Conservation (phyloP, 1,140 invertebrate genomes). For the Drosophila equinoxialis region DNA sequence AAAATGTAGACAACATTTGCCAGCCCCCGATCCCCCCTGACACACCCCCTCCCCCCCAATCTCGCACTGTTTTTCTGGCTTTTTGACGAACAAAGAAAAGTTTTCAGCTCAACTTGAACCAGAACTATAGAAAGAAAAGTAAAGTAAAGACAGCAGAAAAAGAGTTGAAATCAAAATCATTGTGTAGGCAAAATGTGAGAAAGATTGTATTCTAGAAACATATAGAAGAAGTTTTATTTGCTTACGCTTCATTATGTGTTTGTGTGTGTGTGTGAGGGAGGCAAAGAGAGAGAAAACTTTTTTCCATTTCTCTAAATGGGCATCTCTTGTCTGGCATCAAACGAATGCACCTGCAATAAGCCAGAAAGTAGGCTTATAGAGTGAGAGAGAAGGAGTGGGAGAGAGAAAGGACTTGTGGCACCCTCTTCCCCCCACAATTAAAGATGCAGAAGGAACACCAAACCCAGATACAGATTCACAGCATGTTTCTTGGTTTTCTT, state of each 20-base stretch:
- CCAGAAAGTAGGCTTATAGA: constrained; percentile 17
- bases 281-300: not conserved
- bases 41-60: not conserved
- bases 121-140: not conserved
- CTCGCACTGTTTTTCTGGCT: constrained; percentile 30
- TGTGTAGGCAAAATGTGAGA: not conserved
- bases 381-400: not conserved
- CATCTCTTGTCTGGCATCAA: constrained; percentile 10
- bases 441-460: not conserved
- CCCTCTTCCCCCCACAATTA: not conserved
- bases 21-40: not conserved
- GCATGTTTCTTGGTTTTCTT: not conserved
- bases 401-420: not conserved
- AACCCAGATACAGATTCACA: not conserved
- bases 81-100: constrained; percentile 16
- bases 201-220: constrained; percentile 1
- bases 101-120: constrained; percentile 9
- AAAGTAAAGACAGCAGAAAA: not conserved
- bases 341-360: constrained; percentile 17
- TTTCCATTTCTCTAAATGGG: too few relatives aligned
- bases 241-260: not conserved
- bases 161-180: constrained; percentile 6
- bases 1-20: not conserved
- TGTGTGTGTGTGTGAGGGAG: not conserved
- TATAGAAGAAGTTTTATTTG: constrained; percentile 12